Evolutionary conservation across 2,888 invertebrate genomes (phyloP), one percentile per base, ranked within the genome.

Genomic region (Lacanobia oleracea): DNA sequence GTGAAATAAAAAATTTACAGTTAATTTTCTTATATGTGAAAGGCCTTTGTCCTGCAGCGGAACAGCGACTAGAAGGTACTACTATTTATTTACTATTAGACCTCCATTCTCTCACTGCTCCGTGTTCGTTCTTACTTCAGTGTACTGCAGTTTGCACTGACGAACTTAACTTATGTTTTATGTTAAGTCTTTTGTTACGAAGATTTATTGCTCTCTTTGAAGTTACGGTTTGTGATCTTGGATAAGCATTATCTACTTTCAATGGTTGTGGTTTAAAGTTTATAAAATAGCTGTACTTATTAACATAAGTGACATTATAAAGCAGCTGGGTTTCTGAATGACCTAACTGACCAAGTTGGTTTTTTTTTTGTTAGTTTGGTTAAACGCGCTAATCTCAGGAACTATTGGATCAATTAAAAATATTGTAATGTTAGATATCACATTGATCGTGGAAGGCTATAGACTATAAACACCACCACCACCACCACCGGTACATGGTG

Each of bases 121-220:
- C 18, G 62, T 79, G 77, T 82, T 82, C 75, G 77, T 82, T 82
- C 82, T 81, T 86, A 56, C 77, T 75, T 60, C 56, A 61, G 54
- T 78, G 74, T 84, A 84, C 68, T 84, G 84, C 84, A 84, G 81
- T 82, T 79, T 84, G 79, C 86, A 85, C 81, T 87, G 84, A 82
- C 84, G 72, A 84, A 75, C 83, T 82, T 73, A 83, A 84, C 85
- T 84, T 83, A 76, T 81, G 79, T 84, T 84, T 84, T 84, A 84
- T 72, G 83, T 84, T 82, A 84, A 83, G 83, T 75, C 83, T 73
- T 75, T 78, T 80, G 84, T 84, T 84, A 82, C 82, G 60, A 81
- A 82, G 84, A 84, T 82, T 84, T 82, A 84, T 84, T 64, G 70
- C 70, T 82, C 75, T 68, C 79, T 80, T 84, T 84, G 80, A 84